phyloP scores from a whole-genome alignment of 2,113 vertebrate genomes.

The Paralichthys olivaceus region DNA sequence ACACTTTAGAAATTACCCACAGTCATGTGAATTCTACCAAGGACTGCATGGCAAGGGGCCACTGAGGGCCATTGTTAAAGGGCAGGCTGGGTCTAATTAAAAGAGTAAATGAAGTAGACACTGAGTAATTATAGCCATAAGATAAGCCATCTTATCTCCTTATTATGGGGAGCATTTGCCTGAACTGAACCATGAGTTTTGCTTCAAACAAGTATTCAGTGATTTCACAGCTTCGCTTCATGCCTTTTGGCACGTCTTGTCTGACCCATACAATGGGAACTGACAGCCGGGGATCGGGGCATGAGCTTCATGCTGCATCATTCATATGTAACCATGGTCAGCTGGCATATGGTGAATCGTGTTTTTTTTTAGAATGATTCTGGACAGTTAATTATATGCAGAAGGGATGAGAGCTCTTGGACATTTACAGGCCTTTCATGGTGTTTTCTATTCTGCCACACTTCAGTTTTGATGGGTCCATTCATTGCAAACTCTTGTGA shows the following conservation, averaged over 20 bases:
- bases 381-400: constrained; percentile 24
- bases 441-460: not conserved
- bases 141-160: constrained; percentile 19
- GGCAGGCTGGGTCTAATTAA: constrained; percentile 57
- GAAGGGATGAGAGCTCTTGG: constrained; percentile 3
- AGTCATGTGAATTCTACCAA: constrained; percentile 27
- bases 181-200: constrained; percentile 30
- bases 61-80: constrained; percentile 49
- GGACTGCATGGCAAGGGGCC: constrained; percentile 15
- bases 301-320: constrained; percentile 37
- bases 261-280: constrained; percentile 18
- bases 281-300: not conserved
- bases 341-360: constrained; percentile 46
- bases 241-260: constrained; percentile 37
- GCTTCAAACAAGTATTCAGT: constrained; percentile 35
- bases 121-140: constrained; percentile 51
- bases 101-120: constrained; percentile 56
- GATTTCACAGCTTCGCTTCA: constrained; percentile 37
- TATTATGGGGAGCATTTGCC: constrained; percentile 31
- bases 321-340: constrained; percentile 49
- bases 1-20: constrained; percentile 21
- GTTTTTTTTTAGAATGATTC: constrained; percentile 22
- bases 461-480: constrained; percentile 20
- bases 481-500: not conserved
- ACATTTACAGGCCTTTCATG: constrained; percentile 8